phyloP scores from a whole-genome alignment of 1,140 invertebrate genomes.

The Papilio helenus region DNA sequence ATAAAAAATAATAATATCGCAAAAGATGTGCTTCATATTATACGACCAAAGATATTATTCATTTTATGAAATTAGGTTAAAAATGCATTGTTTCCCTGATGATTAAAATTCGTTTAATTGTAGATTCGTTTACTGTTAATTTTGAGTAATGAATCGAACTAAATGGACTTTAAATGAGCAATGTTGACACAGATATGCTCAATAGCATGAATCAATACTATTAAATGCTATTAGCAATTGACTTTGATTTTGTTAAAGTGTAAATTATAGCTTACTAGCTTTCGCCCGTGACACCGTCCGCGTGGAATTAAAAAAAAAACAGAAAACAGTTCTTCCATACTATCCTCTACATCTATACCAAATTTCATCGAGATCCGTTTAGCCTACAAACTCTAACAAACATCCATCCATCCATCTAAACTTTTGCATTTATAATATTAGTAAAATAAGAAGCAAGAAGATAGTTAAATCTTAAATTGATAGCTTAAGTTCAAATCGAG shows the following conservation, averaged over 20 bases:
- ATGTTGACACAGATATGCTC: neutral
- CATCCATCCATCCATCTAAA: too few relatives aligned
- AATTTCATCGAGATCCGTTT: too few relatives aligned
- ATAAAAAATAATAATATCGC: neutral
- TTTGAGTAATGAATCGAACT: slow-evolving; percentile 4
- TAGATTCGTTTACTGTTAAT: neutral
- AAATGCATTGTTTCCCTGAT: neutral
- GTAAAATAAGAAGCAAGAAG: too few relatives aligned
- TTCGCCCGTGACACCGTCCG: too few relatives aligned
- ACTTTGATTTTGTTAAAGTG: neutral
- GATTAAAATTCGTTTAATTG: neutral
- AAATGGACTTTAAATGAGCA: slow-evolving; percentile 21
- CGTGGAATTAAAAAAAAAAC: too few relatives aligned
- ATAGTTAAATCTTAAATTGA: neutral
- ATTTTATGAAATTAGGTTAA: neutral
- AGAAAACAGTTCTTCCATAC: too few relatives aligned
- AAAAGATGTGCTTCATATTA: too few relatives aligned
- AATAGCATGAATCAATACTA: neutral
- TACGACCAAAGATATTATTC: neutral
- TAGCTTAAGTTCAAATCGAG: neutral
- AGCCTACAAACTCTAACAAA: too few relatives aligned
- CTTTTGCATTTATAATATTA: too few relatives aligned
- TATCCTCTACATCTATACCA: too few relatives aligned
- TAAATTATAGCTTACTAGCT: neutral
- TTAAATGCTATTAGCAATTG: neutral